Conservation (phyloP, 1,140 invertebrate genomes). For the Drosophila watanabei region DNA sequence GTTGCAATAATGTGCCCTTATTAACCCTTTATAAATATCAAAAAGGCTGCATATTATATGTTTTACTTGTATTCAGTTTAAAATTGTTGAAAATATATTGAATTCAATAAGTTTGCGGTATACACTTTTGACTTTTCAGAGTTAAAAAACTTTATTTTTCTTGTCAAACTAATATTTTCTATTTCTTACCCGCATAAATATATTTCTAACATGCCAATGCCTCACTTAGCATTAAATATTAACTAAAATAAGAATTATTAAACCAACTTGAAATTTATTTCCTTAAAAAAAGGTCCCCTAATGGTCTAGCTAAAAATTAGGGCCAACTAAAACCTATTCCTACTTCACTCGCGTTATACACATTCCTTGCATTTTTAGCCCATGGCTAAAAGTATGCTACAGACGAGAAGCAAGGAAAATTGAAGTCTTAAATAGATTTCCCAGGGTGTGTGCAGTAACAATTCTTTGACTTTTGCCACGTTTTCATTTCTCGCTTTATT, state of each 20-base stretch:
- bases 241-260: no score
- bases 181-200: no score
- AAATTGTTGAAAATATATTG: background rate
- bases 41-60: background rate
- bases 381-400: constrained; percentile 13
- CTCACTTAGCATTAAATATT: background rate
- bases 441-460: constrained; percentile 52
- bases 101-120: background rate
- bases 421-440: constrained; percentile 57
- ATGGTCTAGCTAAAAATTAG: background rate
- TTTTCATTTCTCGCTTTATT: constrained; percentile 66
- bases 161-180: no score
- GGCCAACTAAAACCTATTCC: background rate
- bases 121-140: no score
- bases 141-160: no score
- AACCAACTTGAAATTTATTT: background rate
- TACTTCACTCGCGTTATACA: background rate
- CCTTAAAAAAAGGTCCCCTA: no score
- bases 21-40: background rate
- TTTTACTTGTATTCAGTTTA: no score
- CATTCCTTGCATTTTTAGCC: background rate
- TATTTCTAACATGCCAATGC: no score
- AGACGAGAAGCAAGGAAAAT: constrained; percentile 7
- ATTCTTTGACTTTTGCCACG: constrained; percentile 55
- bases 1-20: background rate